A percentile compares a stretch with the other conserved stretches of the same genome.
These are phyloP conservation scores for Scaptomyza parva DNA, from an alignment of 2,888 invertebrate genomes.

Conservation along the genomic window DNA sequence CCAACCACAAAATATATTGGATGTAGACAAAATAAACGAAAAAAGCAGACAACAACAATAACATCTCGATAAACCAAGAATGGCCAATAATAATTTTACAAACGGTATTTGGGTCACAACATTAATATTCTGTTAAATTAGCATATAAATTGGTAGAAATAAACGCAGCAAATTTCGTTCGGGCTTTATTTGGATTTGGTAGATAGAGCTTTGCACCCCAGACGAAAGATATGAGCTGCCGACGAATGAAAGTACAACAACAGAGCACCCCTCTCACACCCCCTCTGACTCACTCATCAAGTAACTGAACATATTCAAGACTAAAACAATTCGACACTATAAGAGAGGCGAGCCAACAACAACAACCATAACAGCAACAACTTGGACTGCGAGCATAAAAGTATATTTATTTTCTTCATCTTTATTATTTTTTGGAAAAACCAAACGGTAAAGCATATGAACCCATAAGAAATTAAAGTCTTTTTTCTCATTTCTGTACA, in stretches of 20 bases:
- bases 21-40: slow-evolving; percentile 18
- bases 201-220: slow-evolving; percentile 24
- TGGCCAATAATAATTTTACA: slow-evolving; percentile 79
- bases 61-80: slow-evolving; percentile 63
- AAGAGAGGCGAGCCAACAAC: slow-evolving; percentile 3
- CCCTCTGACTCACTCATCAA: background rate
- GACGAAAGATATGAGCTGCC: slow-evolving; percentile 44
- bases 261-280: slow-evolving; percentile 11
- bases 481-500: slow-evolving; percentile 51
- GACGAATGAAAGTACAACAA: slow-evolving; percentile 56
- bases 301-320: slow-evolving; percentile 41
- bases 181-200: slow-evolving; percentile 37
- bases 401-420: slow-evolving; percentile 11
- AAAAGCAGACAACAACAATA: slow-evolving; percentile 23
- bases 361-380: slow-evolving; percentile 16
- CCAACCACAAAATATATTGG: slow-evolving; percentile 9
- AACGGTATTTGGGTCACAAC: slow-evolving; percentile 83
- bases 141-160: slow-evolving; percentile 76
- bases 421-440: slow-evolving; percentile 50
- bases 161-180: slow-evolving; percentile 33
- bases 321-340: slow-evolving; percentile 44
- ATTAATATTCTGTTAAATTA: slow-evolving; percentile 83
- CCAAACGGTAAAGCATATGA: slow-evolving; percentile 74
- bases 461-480: slow-evolving; percentile 53
- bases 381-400: slow-evolving; percentile 35